Evolutionary conservation across 1,140 invertebrate species (phyloP).

Genomic region (Watersipora subatra): DNA sequence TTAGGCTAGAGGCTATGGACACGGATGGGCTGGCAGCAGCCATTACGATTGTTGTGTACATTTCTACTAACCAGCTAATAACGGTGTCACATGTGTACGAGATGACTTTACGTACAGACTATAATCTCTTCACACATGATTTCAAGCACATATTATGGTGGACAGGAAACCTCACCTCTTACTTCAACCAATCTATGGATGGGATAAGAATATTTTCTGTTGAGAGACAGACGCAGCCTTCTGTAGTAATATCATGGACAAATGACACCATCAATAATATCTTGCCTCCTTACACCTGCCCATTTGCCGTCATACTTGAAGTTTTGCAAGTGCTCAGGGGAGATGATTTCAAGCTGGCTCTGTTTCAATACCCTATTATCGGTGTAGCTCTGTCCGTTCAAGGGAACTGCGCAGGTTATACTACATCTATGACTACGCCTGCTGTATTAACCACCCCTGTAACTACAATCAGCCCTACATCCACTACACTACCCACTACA

Average conservation of each 20-base stretch:
- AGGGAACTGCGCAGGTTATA: not conserved
- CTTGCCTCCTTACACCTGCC: not conserved
- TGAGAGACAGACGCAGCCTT: not conserved
- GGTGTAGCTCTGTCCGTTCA: not conserved
- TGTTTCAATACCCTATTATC: not conserved
- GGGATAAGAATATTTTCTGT: not conserved
- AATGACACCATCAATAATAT: not conserved
- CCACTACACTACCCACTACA: not conserved
- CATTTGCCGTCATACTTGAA: not conserved
- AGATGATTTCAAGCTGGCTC: not conserved
- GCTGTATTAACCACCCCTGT: not conserved
- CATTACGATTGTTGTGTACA: not conserved
- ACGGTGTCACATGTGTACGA: not conserved
- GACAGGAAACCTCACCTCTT: not conserved
- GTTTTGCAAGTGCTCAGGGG: not conserved
- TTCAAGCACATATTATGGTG: not conserved
- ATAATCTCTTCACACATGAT: not conserved
- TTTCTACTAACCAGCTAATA: not conserved
- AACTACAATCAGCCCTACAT: not conserved
- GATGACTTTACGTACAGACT: not conserved
- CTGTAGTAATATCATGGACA: not conserved
- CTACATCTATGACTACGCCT: no score
- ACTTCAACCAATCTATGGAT: not conserved
- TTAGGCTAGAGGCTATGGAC: not conserved
- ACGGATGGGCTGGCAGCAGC: not conserved